phyloP scores from a whole-genome alignment of 2,113 vertebrate genomes.

The Hystrix cristata region DNA sequence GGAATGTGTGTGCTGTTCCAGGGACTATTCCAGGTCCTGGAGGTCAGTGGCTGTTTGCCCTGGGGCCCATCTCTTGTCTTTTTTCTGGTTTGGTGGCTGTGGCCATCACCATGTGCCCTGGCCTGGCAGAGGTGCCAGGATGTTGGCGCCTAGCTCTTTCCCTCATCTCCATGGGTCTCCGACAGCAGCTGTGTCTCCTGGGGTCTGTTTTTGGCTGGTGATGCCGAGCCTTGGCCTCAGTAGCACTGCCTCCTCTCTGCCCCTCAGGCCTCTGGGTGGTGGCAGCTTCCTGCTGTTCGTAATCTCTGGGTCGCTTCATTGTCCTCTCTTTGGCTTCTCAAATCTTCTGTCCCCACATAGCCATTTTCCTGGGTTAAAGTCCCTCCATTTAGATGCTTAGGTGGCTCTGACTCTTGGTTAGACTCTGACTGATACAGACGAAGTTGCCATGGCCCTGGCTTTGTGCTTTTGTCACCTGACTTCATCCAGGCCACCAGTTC shows the following conservation, averaged over 20 bases:
- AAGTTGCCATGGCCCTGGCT: not conserved
- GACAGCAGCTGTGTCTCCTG: accelerated
- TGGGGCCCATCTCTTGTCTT: not conserved
- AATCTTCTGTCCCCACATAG: not conserved
- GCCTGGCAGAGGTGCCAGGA: not conserved
- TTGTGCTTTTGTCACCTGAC: not conserved
- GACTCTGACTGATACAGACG: not conserved
- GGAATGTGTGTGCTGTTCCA: not conserved
- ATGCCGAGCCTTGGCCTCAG: too few species aligned
- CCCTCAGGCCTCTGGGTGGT: not conserved
- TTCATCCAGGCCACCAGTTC: not conserved
- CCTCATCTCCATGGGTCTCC: not conserved
- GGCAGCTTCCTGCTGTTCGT: not conserved
- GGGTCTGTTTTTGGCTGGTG: not conserved
- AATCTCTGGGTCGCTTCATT: not conserved
- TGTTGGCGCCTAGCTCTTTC: not conserved
- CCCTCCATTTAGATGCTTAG: not conserved
- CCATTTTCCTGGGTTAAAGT: not conserved
- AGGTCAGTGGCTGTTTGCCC: not conserved
- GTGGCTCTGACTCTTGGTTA: not conserved
- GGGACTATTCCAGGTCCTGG: accelerated
- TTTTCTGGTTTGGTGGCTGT: not conserved
- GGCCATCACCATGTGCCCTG: not conserved
- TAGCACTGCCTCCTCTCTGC: accelerated
- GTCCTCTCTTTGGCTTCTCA: not conserved